Percentiles rank a stretch among this genome's conserved stretches.
These are phyloP conservation scores for Platyura marginata DNA, from an alignment of 1,140 invertebrate species.

Conservation along the genomic window DNA sequence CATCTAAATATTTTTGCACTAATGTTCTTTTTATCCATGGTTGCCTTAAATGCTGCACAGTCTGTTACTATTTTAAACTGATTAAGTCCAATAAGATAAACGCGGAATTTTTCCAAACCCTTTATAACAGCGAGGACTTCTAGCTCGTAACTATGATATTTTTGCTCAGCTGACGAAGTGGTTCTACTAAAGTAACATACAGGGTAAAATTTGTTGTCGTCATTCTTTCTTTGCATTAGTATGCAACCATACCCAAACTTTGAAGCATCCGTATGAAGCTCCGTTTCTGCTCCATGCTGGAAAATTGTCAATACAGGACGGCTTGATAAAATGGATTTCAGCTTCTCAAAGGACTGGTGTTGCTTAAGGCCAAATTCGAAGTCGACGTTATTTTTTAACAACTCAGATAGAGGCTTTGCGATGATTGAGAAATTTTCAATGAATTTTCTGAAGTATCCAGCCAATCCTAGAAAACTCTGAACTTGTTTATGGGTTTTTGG, in stretches of 20 bases:
- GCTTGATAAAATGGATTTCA: constrained; percentile 2
- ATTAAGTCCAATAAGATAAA: constrained; percentile 22
- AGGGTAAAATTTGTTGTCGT: constrained; percentile 11
- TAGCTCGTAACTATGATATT: constrained; percentile 13
- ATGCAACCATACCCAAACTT: constrained; percentile 14
- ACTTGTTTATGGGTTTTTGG: constrained; percentile 8
- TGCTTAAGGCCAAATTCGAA: not conserved
- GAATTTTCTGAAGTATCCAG: too few relatives aligned
- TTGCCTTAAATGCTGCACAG: too few relatives aligned
- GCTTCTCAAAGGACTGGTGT: constrained; percentile 1
- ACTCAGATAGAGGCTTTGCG: not conserved
- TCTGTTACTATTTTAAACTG: constrained; percentile 20
- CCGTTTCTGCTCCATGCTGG: constrained; percentile 1
- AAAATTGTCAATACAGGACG: constrained; percentile 6
- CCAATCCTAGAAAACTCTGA: constrained; percentile 10
- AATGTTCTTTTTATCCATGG: not conserved
- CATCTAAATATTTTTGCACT: not conserved
- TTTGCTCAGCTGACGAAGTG: constrained; percentile 12
- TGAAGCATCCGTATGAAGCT: constrained; percentile 11
- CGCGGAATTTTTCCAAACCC: constrained; percentile 10
- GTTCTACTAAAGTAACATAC: constrained; percentile 13
- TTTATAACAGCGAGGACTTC: constrained; percentile 12
- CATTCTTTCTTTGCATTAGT: constrained; percentile 9
- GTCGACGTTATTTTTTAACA: not conserved
- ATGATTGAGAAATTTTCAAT: constrained; percentile 7